phyloP scores from a whole-genome alignment of 2,113 vertebrate species.

The Pogona vitticeps region DNA sequence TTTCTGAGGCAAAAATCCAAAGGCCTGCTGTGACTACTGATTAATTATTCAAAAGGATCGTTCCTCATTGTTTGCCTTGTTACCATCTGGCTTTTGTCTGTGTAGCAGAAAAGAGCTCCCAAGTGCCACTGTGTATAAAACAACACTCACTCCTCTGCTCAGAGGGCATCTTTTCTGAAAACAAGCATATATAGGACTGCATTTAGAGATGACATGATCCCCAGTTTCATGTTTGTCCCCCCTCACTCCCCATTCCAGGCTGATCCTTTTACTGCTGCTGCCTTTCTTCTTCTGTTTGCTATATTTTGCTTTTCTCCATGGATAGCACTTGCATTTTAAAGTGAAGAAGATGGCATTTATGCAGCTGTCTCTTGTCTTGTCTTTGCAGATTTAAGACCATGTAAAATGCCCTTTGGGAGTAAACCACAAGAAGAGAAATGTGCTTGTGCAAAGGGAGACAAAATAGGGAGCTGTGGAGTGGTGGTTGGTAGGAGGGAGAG shows the following conservation, averaged over 20 bases:
- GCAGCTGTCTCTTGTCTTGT: background rate
- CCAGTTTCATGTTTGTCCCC: background rate
- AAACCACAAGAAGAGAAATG: background rate
- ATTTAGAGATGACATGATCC: background rate
- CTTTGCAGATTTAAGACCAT: background rate
- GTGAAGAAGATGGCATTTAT: background rate
- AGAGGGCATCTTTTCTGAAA: background rate
- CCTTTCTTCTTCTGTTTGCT: background rate
- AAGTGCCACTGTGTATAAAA: background rate
- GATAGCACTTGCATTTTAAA: background rate
- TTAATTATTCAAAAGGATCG: slow-evolving; percentile 3
- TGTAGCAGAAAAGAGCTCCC: background rate
- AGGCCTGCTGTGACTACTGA: background rate
- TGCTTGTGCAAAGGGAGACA: background rate
- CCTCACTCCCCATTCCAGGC: too few relatives aligned
- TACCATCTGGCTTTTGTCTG: slow-evolving; percentile 6
- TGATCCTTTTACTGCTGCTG: background rate
- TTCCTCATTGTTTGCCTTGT: background rate
- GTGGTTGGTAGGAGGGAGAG: background rate
- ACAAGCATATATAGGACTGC: background rate
- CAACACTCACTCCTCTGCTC: background rate
- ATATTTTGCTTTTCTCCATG: background rate
- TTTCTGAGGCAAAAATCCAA: background rate
- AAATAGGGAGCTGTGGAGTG: background rate
- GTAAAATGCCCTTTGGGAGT: background rate